Percentiles rank a stretch among this genome's conserved stretches.
Evolutionary conservation across 2,797 vertebrate genomes (phyloP).

Genomic region (Melanotaenia maccullochi): DNA sequence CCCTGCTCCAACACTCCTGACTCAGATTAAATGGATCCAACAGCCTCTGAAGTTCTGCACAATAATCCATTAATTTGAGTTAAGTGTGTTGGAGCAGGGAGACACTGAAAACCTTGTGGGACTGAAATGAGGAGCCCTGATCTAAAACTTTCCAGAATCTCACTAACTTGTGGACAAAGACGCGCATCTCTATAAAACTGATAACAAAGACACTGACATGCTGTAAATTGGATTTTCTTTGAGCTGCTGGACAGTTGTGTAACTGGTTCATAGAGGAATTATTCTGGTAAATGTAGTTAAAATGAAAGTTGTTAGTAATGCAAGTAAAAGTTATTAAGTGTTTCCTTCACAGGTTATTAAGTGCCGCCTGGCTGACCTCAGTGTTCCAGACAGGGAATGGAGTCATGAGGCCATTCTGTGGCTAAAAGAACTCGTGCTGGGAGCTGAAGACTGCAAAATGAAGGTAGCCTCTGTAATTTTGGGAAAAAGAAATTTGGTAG

Average conservation of each 20-base stretch:
- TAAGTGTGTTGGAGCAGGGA: no score
- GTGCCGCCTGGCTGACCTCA: slow-evolving; percentile 89
- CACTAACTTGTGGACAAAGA: neutral
- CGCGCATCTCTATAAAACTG: neutral
- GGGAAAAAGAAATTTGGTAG: neutral
- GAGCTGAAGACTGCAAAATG: slow-evolving; percentile 86
- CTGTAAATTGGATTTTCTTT: neutral
- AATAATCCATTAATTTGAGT: no score
- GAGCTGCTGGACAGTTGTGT: neutral
- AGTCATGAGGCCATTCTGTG: slow-evolving; percentile 87
- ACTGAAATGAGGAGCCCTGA: no score
- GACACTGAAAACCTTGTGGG: no score
- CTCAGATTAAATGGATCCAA: no score
- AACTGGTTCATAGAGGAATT: neutral
- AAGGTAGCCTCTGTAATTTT: slow-evolving; percentile 80
- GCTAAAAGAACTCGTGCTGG: slow-evolving; percentile 86
- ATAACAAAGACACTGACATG: neutral
- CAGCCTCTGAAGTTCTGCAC: no score
- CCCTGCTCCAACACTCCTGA: no score
- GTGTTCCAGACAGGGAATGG: slow-evolving; percentile 86
- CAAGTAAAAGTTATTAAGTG: neutral
- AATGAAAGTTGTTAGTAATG: neutral
- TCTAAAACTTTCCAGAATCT: no score
- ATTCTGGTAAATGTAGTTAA: neutral
- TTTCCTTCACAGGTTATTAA: slow-evolving; percentile 83